Evolutionary conservation across 2,797 vertebrate genomes (phyloP).

Genomic region (Eulemur mongoz): DNA sequence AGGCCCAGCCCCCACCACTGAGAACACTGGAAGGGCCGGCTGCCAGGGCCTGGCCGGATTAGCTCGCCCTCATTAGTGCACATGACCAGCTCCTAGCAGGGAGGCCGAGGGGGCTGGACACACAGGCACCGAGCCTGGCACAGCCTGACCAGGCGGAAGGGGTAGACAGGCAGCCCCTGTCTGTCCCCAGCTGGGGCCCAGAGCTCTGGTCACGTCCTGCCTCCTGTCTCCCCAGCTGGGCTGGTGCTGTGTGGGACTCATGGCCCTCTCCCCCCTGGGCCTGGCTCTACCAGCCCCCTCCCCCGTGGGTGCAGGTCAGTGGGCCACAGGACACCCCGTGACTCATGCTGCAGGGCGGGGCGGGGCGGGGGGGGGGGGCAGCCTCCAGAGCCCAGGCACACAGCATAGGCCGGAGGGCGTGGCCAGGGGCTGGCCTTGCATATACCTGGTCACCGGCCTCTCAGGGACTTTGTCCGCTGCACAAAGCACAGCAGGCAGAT

Average conservation of each 20-base stretch:
- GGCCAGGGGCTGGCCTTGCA: background rate
- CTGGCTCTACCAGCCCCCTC: background rate
- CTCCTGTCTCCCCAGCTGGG: background rate
- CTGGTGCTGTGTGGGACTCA: background rate
- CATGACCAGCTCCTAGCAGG: constrained; percentile 42
- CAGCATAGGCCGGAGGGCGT: background rate
- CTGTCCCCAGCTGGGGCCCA: background rate
- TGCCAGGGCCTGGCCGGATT: constrained; percentile 12
- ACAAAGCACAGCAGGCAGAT: background rate
- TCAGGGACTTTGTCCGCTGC: background rate
- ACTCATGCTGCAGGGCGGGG: background rate
- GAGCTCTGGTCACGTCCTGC: background rate
- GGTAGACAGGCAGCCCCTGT: background rate
- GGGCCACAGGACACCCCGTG: background rate
- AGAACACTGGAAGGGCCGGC: background rate
- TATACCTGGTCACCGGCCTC: background rate
- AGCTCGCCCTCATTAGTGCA: constrained; percentile 30
- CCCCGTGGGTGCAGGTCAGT: background rate
- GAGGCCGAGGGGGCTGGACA: constrained; percentile 31
- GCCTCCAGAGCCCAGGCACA: background rate
- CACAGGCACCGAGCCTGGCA: constrained; percentile 39
- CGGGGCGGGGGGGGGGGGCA: background rate
- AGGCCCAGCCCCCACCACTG: constrained; percentile 38
- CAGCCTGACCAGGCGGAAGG: background rate
- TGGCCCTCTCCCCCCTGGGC: background rate